Conservation (phyloP, 2,113 vertebrate genomes). For the Cololabis saira region DNA sequence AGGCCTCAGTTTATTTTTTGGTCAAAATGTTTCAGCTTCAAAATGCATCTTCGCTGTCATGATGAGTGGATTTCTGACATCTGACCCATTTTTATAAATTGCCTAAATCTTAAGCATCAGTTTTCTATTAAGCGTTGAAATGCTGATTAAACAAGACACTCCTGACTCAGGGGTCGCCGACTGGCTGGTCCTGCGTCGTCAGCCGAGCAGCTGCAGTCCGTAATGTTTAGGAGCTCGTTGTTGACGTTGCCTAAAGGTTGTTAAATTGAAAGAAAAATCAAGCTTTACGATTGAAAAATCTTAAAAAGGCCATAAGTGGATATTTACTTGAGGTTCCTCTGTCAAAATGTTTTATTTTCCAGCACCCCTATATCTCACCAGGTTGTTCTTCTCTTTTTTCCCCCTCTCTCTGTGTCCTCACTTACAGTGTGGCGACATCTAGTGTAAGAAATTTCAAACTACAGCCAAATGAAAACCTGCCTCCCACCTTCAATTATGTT, state of each 20-base stretch:
- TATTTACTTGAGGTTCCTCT: background rate
- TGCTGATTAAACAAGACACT: no score
- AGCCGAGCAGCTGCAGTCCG: no score
- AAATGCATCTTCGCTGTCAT: slow-evolving; percentile 28
- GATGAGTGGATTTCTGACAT: slow-evolving; percentile 18
- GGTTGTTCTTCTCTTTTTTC: background rate
- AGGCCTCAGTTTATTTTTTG: background rate
- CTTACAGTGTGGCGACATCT: no score
- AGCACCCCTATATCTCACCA: no score
- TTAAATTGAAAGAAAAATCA: background rate
- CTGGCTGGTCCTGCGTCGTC: no score
- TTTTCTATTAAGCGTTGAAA: background rate
- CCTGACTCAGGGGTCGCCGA: no score
- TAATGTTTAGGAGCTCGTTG: background rate
- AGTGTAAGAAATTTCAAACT: no score
- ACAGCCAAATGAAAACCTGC: no score
- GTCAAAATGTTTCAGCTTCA: background rate
- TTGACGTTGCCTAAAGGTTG: background rate
- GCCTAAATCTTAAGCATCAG: background rate
- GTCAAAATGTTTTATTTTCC: background rate
- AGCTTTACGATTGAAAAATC: background rate
- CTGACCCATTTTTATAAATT: background rate
- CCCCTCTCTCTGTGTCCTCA: no score
- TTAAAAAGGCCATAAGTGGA: background rate
- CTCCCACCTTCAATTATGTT: no score